Conservation (phyloP, 2,888 invertebrate species). For the Agonum fuliginosum region DNA sequence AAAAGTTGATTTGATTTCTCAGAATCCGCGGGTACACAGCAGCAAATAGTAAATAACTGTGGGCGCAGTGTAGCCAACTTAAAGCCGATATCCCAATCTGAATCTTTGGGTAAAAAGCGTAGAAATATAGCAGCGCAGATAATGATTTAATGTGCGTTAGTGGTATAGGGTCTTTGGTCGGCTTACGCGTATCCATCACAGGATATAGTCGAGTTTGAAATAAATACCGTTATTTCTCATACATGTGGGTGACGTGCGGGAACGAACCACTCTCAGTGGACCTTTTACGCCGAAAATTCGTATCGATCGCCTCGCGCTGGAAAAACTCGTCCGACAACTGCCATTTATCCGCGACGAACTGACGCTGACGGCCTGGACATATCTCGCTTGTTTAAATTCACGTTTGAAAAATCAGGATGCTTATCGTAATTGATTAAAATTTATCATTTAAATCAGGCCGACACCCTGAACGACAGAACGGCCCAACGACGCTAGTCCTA, state of each 20-base stretch:
- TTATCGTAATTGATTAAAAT: slow-evolving; percentile 57
- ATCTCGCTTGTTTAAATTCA: slow-evolving; percentile 52
- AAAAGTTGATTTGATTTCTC: slow-evolving; percentile 4
- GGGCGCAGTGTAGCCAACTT: slow-evolving; percentile 8
- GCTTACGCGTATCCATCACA: slow-evolving; percentile 54
- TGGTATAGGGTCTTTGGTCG: slow-evolving; percentile 23
- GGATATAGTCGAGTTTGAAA: slow-evolving; percentile 55
- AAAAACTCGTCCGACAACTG: slow-evolving; percentile 34
- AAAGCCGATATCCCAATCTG: slow-evolving; percentile 21
- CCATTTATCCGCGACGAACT: slow-evolving; percentile 48
- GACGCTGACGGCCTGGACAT: slow-evolving; percentile 54
- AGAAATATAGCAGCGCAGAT: slow-evolving; percentile 38
- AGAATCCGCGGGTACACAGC: neutral
- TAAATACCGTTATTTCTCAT: slow-evolving; percentile 58
- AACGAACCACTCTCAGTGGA: slow-evolving; percentile 41
- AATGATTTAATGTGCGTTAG: slow-evolving; percentile 56
- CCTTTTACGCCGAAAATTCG: slow-evolving; percentile 49
- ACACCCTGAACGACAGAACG: neutral
- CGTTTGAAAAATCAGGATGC: slow-evolving; percentile 53
- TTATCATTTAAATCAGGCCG: slow-evolving; percentile 55
- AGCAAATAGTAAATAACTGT: slow-evolving; percentile 17
- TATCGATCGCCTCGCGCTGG: slow-evolving; percentile 39
- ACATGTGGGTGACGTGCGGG: slow-evolving; percentile 41
- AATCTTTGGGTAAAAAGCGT: slow-evolving; percentile 17
- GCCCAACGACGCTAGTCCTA: neutral